These are phyloP conservation scores for Lasioglossum calceatum DNA, from an alignment of 2,888 invertebrate species.

Conservation along the genomic window DNA sequence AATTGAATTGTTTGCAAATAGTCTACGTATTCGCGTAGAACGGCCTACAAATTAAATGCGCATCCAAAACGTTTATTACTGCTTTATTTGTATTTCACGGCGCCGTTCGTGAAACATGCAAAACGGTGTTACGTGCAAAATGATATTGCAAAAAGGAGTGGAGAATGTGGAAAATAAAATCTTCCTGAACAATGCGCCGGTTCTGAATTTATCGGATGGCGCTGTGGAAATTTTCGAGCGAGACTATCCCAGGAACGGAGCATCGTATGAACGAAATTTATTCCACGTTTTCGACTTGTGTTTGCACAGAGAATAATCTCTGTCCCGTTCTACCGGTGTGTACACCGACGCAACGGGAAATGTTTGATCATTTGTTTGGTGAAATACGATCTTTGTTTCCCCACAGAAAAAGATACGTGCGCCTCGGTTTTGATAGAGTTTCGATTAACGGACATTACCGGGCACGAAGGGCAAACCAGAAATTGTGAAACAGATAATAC, in stretches of 20 bases:
- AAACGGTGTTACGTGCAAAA: not conserved
- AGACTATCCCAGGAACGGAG: not conserved
- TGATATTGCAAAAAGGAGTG: not conserved
- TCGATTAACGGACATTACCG: not conserved
- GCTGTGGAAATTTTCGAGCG: not conserved
- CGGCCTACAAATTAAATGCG: not conserved
- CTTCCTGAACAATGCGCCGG: not conserved
- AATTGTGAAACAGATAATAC: not conserved
- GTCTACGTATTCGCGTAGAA: not conserved
- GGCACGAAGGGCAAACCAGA: not conserved
- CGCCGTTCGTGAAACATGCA: not conserved
- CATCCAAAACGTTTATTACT: not conserved
- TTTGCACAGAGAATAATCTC: not conserved
- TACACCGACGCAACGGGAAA: slow-evolving; percentile 9
- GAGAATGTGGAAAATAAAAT: not conserved
- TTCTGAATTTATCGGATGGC: not conserved
- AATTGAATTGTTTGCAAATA: too few relatives aligned
- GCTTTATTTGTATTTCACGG: not conserved
- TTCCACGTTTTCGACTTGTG: not conserved
- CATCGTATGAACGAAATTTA: not conserved
- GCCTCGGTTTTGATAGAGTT: not conserved
- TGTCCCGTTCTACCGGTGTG: not conserved
- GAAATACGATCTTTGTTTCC: slow-evolving; percentile 19
- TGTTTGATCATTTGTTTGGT: slow-evolving; percentile 12
- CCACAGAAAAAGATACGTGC: not conserved